phyloP scores from a whole-genome alignment of 37 sponge, comb jelly and placozoan species.

The Dysidea cf. avara region DNA sequence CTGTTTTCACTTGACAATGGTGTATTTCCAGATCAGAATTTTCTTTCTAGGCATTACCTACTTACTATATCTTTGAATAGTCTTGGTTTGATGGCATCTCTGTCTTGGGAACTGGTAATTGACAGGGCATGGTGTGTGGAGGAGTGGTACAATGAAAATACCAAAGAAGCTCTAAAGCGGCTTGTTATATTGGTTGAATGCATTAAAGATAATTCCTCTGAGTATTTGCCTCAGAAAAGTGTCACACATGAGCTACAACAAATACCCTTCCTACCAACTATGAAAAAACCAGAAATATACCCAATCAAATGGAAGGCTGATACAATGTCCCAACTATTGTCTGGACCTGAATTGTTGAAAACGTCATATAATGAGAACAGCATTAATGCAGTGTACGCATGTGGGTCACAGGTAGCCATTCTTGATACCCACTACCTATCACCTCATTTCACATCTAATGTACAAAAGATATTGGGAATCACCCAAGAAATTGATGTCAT shows the following conservation, averaged over 20 bases:
- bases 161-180: not conserved
- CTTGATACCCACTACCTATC: no score
- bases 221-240: no score
- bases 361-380: no score
- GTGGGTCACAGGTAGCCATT: no score
- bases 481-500: no score
- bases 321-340: not conserved
- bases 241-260: slow-evolving; percentile 4
- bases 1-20: slow-evolving; percentile 8
- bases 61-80: not conserved
- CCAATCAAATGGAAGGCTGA: slow-evolving; percentile 54
- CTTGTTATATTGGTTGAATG: not conserved
- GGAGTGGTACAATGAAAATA: not conserved
- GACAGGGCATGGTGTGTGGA: not conserved
- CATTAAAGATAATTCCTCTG: no score
- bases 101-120: slow-evolving; percentile 7
- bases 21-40: not conserved
- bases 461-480: no score
- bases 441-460: no score
- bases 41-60: not conserved
- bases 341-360: no score
- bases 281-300: slow-evolving; percentile 47
- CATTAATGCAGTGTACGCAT: no score
- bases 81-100: slow-evolving; percentile 1
- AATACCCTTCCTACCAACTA: slow-evolving; percentile 60